phyloP scores from a whole-genome alignment of 1,140 invertebrate species.

The Drosophila suzukii region DNA sequence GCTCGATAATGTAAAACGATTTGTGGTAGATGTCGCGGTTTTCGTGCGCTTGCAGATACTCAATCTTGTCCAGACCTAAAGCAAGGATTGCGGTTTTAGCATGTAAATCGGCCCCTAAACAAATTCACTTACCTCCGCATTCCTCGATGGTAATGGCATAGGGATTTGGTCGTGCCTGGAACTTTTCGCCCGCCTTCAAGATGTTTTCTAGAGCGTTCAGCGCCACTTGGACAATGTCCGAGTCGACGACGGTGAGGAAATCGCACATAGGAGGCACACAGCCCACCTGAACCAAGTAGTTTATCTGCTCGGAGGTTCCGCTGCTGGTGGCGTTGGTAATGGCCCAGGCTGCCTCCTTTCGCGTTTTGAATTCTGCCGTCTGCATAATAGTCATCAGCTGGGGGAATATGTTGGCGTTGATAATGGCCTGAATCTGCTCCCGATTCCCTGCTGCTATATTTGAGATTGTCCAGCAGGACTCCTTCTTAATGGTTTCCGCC shows the following conservation, averaged over 20 bases:
- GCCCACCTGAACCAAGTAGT: conserved; percentile 87
- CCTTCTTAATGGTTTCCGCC: conserved; percentile 96
- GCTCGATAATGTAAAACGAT: conserved; percentile 98
- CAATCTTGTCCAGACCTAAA: conserved; percentile 97
- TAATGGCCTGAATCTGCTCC: conserved; percentile 96
- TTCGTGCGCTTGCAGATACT: conserved; percentile 98
- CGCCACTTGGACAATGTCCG: conserved; percentile 99
- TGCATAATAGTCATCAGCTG: conserved; percentile 95
- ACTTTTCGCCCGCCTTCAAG: conserved; percentile 94
- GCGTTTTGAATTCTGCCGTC: conserved; percentile 97
- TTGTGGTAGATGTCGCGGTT: conserved; percentile 98
- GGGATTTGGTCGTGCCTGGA: conserved; percentile 91
- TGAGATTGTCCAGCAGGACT: conserved; percentile 99
- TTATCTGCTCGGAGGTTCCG: conserved; percentile 96
- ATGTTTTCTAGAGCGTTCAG: conserved; percentile 99
- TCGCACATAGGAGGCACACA: conserved; percentile 98
- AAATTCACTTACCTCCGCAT: conserved; percentile 92
- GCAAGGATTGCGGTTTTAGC: neutral
- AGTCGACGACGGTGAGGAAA: conserved; percentile 96
- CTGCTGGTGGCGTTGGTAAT: conserved; percentile 99
- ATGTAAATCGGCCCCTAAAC: conserved; percentile 3
- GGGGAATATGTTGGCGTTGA: conserved; percentile 98
- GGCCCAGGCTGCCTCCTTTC: conserved; percentile 99
- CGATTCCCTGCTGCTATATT: conserved; percentile 99
- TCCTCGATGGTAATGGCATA: conserved; percentile 97